Evolutionary conservation across 2,888 invertebrate species (phyloP), one percentile per base, ranked within the genome.

Genomic region (Pycnomerus fuliginosus): DNA sequence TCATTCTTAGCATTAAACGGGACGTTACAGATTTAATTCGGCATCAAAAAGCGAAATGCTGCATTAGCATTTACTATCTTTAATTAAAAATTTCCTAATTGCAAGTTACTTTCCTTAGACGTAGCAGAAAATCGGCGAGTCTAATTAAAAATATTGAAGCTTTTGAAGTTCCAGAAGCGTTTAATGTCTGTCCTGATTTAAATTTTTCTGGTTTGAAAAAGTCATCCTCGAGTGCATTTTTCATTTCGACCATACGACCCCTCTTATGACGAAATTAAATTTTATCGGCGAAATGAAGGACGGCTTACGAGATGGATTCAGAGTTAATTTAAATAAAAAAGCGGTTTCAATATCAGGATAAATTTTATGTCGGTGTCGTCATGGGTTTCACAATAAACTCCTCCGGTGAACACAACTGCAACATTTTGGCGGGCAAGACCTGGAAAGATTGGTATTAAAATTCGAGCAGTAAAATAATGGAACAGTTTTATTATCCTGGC

Each of bases 391-490:
- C 24, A 31, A 39, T 39, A 31, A 32, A 25, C 25, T 16, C 38
- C 17, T n/a, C 23, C 32, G 32, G 25, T 24, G 30, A 32, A 32
- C 20, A 17, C 17, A 29, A 15, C 29, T 28, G 20, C 22, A 13
- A 2, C 33, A 11, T 34, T 34, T 24, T 2, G 34, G 34, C 17
- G 24, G 38, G 38, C 24, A 30, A 22, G 20, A n/a, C 23, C 30
- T 12, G 25, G 33, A 34, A 34, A 41, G 34, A 41, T 41, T 41
- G 55, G 50, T 53, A 59, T 61, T 56, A 59, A 59, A 57, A 56
- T 59, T 61, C 56, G 50, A 58, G 51, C 56, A 55, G 58, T 55
- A 52, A 50, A 56, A 59, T 61, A 61, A 61, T 61, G 56, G 56
- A 54, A 47, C 54, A 53, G 55, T 61, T 61, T 58, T 61, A 56